Conservation (phyloP, 1,140 invertebrate species). For the Chironomus tepperi region DNA sequence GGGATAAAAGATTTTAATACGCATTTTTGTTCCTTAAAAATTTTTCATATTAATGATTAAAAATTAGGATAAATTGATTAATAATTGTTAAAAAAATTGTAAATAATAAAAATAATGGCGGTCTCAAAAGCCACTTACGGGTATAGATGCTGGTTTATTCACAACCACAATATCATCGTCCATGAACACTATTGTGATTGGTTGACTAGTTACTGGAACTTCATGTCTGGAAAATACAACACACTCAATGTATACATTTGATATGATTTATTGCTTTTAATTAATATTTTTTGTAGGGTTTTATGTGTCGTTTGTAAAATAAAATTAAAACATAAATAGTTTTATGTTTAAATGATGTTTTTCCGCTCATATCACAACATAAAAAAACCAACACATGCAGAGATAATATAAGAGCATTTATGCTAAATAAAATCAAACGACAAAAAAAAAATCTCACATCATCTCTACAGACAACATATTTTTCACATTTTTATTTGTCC, state of each 20-base stretch:
- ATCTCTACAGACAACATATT: too few relatives aligned
- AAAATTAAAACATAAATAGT: background rate
- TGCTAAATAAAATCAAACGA: background rate
- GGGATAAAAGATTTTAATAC: too few relatives aligned
- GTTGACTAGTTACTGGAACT: constrained; percentile 88
- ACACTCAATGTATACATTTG: background rate
- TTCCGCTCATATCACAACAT: background rate
- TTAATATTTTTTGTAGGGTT: constrained; percentile 5
- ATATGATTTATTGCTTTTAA: constrained; percentile 17
- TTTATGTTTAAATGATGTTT: background rate
- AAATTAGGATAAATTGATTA: background rate
- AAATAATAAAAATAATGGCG: constrained; percentile 46
- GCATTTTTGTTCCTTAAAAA: too few relatives aligned
- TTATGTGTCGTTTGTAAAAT: background rate
- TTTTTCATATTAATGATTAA: too few relatives aligned
- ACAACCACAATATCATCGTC: constrained; percentile 97
- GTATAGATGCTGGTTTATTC: constrained; percentile 99
- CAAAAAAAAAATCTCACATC: background rate
- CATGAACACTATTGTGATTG: constrained; percentile 92
- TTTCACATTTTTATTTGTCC: too few relatives aligned
- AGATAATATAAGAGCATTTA: too few relatives aligned
- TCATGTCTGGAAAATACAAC: constrained; percentile 79
- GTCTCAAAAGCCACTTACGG: constrained; percentile 78
- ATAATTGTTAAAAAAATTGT: background rate
- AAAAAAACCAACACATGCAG: background rate